Evolutionary conservation across 2,113 vertebrate genomes (phyloP), one percentile per base, ranked within the genome.

Genomic region (Equus przewalskii): DNA sequence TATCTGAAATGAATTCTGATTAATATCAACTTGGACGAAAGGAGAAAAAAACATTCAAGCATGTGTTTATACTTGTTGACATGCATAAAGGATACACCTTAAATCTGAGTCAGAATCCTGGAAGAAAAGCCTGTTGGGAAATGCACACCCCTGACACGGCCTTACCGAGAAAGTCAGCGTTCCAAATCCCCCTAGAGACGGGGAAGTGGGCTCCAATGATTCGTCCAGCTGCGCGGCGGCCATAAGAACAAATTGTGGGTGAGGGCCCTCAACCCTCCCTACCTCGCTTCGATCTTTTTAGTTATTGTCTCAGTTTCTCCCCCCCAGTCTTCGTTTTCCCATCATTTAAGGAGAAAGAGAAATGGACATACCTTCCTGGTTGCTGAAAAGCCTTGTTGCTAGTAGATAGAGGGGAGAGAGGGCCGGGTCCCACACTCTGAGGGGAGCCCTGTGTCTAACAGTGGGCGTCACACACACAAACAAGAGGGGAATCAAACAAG

Each of bases 1-100:
- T 95, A 89, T 89, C 97, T 97, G 92, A 95, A 97, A 94, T 58
- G 12, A 85, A 64, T 96, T 93, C 94, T 92, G 82, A 93, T 95
- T 76, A 88, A 92, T 70, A 97, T 96, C 87, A 98, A 12, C 67
- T 41, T n/a, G 72, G 89, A n/a, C 46, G 51, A 41, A 14, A 86
- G 60, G 78, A 98, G 93, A 51, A 96, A 84, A 84, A 58, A 19
- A 28, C 94, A 96, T 73, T 90, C 12, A 58, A 70, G 18, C 58
- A 18, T 14, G 5, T 14, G 60, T 82, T 93, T 85, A 64, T 72
- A 76, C 84, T 96, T 89, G 92, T 90, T 84, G 94, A 90, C 80
- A 69, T 41, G 56, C 67, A 58, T 89, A 41, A n/a, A 88, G 73
- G 54, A 36, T 75, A 92, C 51, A 92, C 49, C 89, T 93, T 60